Base-by-base conservation (phyloP, 2,797 vertebrate genomes). In the Lagorchestes hirsutus region DNA sequence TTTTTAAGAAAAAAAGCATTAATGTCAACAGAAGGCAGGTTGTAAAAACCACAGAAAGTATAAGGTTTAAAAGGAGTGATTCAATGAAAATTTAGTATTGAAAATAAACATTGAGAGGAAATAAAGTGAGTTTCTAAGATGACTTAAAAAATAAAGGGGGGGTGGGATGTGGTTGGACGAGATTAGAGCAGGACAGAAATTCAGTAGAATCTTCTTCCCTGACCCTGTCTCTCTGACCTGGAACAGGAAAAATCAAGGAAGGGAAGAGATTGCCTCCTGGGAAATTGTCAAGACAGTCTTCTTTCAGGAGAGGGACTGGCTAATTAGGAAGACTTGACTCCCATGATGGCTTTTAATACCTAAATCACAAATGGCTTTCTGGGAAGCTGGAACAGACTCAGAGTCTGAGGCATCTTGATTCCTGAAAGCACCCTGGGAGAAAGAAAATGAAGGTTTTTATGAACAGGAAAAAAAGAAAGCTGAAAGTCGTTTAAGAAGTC, bases 171-270 rank as follows among this genome's bases (percentile, higher is more conserved):
- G 27, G 4, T 24, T 87, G 40, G 22, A 87, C 50, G 74, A 50
- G 90, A 54, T 1, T 54, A 27, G 59, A 94, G 31, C 40, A 50
- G 22, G 27, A 90, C 93, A 59, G 50, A 93, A 13, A 1, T 54
- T 4, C 13, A n/a, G n/a, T 13, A 91, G 93, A 34, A 94, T 90
- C 58, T 93, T 87, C 54, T 46, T n/a, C 54, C 94, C 90, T 90
- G 13, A 0, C 50, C 90, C n/a, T 16, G 18, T 59, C 0, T 94
- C 95, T 95, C 91, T 94, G 93, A 94, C 24, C 62, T 96, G 82
- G n/a, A 92, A 58, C 54, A 94, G 57, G 82, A 92, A 95, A 62
- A 34, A 90, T 34, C 62, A 31, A 92, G 16, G 28, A 24, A 28
- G 55, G 62, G 22, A 87, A 54, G 90, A 91, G 18, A 62, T 14